Conservation (phyloP, 2,888 invertebrate genomes). For the Cataglyphis livida region DNA sequence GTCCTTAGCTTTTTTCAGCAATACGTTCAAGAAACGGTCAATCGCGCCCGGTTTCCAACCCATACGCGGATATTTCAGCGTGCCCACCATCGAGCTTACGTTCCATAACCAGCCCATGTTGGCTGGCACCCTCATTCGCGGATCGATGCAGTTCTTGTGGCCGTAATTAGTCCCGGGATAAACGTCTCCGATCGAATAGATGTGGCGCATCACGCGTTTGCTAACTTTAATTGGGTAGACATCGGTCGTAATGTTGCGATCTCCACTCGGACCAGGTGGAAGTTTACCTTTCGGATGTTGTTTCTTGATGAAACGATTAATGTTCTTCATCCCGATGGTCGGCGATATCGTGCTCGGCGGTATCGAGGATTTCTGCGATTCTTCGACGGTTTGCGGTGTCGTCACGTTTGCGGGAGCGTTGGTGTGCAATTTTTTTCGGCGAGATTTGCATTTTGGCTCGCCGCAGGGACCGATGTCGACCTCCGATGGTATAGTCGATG, state of each 20-base stretch:
- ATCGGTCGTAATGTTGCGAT: conserved; percentile 47
- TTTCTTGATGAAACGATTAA: conserved; percentile 23
- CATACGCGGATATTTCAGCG: conserved; percentile 74
- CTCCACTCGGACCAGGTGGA: conserved; percentile 61
- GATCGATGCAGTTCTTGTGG: conserved; percentile 79
- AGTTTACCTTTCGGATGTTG: neutral
- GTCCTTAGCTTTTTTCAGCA: conserved; percentile 70
- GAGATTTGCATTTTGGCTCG: conserved; percentile 75
- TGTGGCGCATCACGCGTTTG: conserved; percentile 71
- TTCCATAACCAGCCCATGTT: conserved; percentile 85
- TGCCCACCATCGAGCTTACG: conserved; percentile 63
- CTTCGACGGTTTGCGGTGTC: neutral
- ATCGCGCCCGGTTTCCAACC: conserved; percentile 84
- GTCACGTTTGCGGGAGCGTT: too few relatives aligned
- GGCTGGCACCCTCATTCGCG: conserved; percentile 78
- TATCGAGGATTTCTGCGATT: neutral
- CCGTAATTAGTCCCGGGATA: conserved; percentile 78
- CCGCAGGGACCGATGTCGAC: conserved; percentile 76
- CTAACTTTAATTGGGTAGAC: conserved; percentile 49
- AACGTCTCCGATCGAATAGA: conserved; percentile 79
- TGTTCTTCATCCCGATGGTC: neutral
- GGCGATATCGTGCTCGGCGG: neutral
- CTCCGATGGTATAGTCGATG: conserved; percentile 36
- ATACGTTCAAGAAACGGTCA: conserved; percentile 61
- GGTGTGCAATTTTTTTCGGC: conserved; percentile 43